A percentile compares a stretch with the other conserved stretches of the same genome.
Conservation (phyloP, 2,888 invertebrate species). For the Drosophila macrospina region DNA sequence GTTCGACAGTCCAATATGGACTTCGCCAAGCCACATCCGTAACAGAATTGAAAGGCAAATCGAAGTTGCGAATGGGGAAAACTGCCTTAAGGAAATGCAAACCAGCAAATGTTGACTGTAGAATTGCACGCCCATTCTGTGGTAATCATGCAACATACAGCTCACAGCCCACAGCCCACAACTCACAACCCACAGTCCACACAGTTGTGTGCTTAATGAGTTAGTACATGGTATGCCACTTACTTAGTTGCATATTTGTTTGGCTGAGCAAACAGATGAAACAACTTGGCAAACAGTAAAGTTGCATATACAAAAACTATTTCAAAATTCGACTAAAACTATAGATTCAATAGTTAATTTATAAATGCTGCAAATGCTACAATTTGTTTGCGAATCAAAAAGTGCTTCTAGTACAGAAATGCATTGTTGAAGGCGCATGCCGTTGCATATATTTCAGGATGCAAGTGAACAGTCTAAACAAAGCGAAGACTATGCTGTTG, state of each 20-base stretch:
- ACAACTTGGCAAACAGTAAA: neutral
- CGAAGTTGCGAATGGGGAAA: conserved; percentile 8
- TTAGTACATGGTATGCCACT: conserved; percentile 12
- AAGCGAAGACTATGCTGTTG: conserved; percentile 4
- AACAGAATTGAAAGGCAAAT: conserved; percentile 28
- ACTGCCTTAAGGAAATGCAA: conserved; percentile 35
- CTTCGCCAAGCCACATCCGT: conserved; percentile 36
- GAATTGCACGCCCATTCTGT: neutral
- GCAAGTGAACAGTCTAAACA: conserved; percentile 11
- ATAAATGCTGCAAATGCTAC: neutral
- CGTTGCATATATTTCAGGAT: conserved; percentile 34
- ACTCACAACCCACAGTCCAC: too few species aligned
- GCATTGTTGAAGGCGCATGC: conserved; percentile 24
- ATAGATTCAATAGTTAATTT: conserved; percentile 16
- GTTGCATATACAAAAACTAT: too few species aligned
- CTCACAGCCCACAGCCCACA: too few species aligned
- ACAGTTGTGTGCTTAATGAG: conserved; percentile 13
- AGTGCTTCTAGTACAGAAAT: neutral
- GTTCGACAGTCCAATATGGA: neutral
- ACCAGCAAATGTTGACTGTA: conserved; percentile 1
- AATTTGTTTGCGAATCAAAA: conserved; percentile 13
- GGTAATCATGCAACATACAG: conserved; percentile 1
- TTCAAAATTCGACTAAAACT: neutral
- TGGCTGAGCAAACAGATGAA: conserved; percentile 11
- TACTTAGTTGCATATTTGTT: conserved; percentile 21